Evolutionary conservation across 2,113 vertebrate genomes (phyloP), one percentile per base, ranked within the genome.

Genomic region (Nibea coibor): DNA sequence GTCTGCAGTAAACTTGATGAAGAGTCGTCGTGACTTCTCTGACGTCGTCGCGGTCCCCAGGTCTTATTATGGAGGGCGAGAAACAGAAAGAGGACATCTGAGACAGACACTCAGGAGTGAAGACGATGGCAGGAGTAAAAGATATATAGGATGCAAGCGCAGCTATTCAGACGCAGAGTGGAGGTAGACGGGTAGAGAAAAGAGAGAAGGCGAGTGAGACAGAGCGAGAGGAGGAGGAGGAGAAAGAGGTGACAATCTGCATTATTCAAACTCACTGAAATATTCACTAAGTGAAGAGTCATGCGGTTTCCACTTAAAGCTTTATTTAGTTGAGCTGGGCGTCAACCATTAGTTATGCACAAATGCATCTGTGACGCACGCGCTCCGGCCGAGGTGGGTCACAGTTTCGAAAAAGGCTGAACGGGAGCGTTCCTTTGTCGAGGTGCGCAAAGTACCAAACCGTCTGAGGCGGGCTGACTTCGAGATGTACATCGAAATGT

Each of bases 191-290:
- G 74, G 77, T 28, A 45, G 62, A 73, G 77, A 16, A 74, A 50
- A 56, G 57, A 69, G 35, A 45, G 61, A 78, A 0, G 16, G 53
- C 54, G 22, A 35, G 62, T 2, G 26, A 66, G 76, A 78, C 59
- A 70, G 35, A 70, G 35, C 35, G 35, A 39, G 35, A 39, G 8
- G 35, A 39, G 35, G 35, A 31, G 31, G 31, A 47, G 71, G 75
- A 91, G 66, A 76, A 81, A 87, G 80, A 87, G 89, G 87, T 86
- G 91, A 91, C 90, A 88, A 89, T 85, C 91, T 93, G 87, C 93
- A 94, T 94, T 92, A 94, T 94, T 94, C 89, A 94, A 88, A 88
- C 81, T 83, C 76, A 68, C 84, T 94, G 75, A 93, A 94, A 93
- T 93, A 93, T 94, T 93, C 88, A 94, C 85, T 26, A 78, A 78